Percentiles rank a stretch among this genome's conserved stretches.
These are phyloP conservation scores for Nysson spinosus DNA, from an alignment of 2,888 invertebrate genomes.

Conservation along the genomic window DNA sequence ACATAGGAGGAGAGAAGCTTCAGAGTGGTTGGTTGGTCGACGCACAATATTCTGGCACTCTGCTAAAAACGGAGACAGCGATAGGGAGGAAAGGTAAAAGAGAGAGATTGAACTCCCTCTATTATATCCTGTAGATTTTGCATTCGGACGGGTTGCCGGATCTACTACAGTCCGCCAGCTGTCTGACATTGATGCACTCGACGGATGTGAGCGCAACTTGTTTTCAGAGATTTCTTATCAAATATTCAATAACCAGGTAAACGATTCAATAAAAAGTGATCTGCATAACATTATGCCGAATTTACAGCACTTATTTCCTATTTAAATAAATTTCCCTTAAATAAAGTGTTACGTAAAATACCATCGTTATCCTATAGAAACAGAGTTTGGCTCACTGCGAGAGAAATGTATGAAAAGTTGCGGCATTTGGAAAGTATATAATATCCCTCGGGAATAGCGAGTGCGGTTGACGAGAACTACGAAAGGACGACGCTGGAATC, in stretches of 20 bases:
- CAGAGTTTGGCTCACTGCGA: no score
- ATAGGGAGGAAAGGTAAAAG: slow-evolving; percentile 24
- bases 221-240: slow-evolving; percentile 30
- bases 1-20: slow-evolving; percentile 33
- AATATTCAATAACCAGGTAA: no score
- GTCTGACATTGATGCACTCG: slow-evolving; percentile 50
- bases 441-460: slow-evolving; percentile 6
- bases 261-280: no score
- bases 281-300: no score
- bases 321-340: no score
- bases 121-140: slow-evolving; percentile 54
- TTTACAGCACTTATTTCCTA: no score
- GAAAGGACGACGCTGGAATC: slow-evolving; percentile 30
- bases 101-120: slow-evolving; percentile 39
- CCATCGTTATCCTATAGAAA: no score
- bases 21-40: slow-evolving; percentile 51
- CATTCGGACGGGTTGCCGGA: slow-evolving; percentile 45
- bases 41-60: slow-evolving; percentile 46
- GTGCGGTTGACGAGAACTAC: slow-evolving; percentile 2
- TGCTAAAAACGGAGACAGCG: slow-evolving; percentile 19
- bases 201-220: slow-evolving; percentile 42
- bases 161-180: slow-evolving; percentile 44
- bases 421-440: slow-evolving; percentile 19
- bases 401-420: no score
- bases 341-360: no score